Conservation (phyloP, 2,113 vertebrate species). For the Platysteira castanea region DNA sequence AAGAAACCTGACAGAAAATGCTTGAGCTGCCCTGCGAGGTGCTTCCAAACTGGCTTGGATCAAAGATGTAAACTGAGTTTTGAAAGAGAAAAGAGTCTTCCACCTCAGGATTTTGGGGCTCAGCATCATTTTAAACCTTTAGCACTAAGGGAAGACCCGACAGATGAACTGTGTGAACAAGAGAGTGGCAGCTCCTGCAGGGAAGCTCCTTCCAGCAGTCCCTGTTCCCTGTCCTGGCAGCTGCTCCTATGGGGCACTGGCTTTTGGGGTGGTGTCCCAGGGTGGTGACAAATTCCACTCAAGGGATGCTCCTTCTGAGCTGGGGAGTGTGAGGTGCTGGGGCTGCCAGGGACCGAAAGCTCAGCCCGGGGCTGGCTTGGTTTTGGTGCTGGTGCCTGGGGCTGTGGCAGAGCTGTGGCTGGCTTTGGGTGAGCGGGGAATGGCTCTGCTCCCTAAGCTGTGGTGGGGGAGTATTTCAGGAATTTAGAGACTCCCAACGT, state of each 20-base stretch:
- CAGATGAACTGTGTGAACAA: accelerated
- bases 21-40: background rate
- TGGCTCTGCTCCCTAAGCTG: background rate
- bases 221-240: background rate
- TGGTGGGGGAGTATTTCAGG: accelerated
- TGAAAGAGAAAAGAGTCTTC: background rate
- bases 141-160: background rate
- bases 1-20: background rate
- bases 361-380: accelerated
- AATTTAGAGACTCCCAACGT: accelerated
- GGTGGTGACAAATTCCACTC: no score
- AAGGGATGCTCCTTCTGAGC: background rate
- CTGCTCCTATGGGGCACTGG: accelerated
- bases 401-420: background rate
- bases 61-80: background rate
- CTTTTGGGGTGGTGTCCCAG: background rate
- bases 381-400: background rate
- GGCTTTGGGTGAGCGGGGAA: accelerated
- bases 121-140: background rate
- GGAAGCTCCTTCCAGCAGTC: background rate
- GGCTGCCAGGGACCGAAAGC: background rate
- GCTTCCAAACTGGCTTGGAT: background rate
- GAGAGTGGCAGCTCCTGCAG: background rate
- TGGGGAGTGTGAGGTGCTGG: accelerated
- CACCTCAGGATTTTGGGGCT: background rate